Evolutionary conservation across 2,113 vertebrate species (phyloP).

Genomic region (Gymnorhina tibicen): DNA sequence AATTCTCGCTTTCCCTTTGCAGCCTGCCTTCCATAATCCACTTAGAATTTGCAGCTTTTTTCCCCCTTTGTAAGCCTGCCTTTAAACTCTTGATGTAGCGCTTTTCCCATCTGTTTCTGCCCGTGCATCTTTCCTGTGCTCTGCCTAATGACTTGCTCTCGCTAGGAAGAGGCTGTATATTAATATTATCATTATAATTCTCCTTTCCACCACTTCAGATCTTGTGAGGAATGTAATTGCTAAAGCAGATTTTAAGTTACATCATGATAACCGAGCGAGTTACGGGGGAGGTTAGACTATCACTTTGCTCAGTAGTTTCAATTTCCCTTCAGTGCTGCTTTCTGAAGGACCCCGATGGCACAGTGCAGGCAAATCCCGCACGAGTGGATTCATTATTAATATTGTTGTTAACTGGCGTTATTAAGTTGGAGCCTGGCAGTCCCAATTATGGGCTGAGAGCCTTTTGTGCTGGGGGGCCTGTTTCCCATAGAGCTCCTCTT

Average conservation of each 20-base stretch:
- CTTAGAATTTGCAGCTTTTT: conserved; percentile 30
- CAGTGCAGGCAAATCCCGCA: neutral
- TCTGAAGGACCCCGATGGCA: neutral
- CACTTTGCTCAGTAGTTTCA: conserved; percentile 18
- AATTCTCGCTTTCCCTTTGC: conserved; percentile 15
- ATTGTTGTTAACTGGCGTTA: neutral
- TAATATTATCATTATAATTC: conserved; percentile 55
- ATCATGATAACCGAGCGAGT: conserved; percentile 6
- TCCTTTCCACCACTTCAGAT: conserved; percentile 44
- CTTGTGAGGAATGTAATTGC: conserved; percentile 57
- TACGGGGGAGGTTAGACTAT: conserved; percentile 29
- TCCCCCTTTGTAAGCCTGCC: neutral
- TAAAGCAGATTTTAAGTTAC: conserved; percentile 51
- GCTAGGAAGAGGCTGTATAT: conserved; percentile 35
- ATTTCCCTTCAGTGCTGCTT: neutral
- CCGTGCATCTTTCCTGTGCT: conserved; percentile 11
- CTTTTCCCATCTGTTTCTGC: conserved; percentile 54
- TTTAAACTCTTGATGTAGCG: conserved; percentile 49
- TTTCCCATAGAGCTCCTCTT: neutral
- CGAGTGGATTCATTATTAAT: neutral
- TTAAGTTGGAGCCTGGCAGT: neutral
- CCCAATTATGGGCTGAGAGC: neutral
- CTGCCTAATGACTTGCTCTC: conserved; percentile 53
- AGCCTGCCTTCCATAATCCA: conserved; percentile 32
- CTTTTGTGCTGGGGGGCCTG: neutral